Base-by-base conservation (phyloP, 2,113 vertebrate species). In the Tragelaphus buxtoni region DNA sequence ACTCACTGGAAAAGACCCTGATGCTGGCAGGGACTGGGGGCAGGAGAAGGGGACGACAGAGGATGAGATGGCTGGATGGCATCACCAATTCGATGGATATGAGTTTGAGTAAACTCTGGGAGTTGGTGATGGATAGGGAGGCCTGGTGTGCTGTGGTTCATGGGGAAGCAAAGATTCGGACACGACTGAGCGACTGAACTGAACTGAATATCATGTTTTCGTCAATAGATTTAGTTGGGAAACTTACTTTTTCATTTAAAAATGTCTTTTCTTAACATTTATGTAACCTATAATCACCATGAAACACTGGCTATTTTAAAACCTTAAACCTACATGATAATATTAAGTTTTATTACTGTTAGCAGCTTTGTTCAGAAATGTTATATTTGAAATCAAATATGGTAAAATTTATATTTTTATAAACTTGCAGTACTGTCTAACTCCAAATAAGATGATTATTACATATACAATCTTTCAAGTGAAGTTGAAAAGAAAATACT, bases 171-270 rank as follows among this genome's bases (percentile, higher is more conserved):
- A 61, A 61, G 6, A 61, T 28, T 61, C 28, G 30, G 60, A 61
- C 28, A 16, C 2, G 60, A 61, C 60, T 16, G 60, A 32, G 60
- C 0, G 5, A 61, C 60, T 32, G 60, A 61, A 61, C 13, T 61
- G 60, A 61, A 61, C 60, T 30, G 60, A 91, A 88, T 58, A 51
- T 6, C 47, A 77, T 56, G 13, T 82, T 94, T 63, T 90, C 65
- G 77, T 74, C 90, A 87, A 80, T 56, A 93, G n/a, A 9, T 24
- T 84, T 92, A 76, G 49, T 72, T 82, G 60, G 32, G 47, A 88
- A 86, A 86, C 35, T 96, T 35, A 61, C 3, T 58, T 47, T 92
- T 90, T 96, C 88, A 94, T 87, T 97, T 97, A 10, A 93, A 89
- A 96, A 81, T 90, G 55, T 42, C 24, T 90, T 88, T 96, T 92